These are phyloP conservation scores for Lutjanus argentimaculatus DNA, from an alignment of 2,797 vertebrate genomes.

Conservation along the genomic window DNA sequence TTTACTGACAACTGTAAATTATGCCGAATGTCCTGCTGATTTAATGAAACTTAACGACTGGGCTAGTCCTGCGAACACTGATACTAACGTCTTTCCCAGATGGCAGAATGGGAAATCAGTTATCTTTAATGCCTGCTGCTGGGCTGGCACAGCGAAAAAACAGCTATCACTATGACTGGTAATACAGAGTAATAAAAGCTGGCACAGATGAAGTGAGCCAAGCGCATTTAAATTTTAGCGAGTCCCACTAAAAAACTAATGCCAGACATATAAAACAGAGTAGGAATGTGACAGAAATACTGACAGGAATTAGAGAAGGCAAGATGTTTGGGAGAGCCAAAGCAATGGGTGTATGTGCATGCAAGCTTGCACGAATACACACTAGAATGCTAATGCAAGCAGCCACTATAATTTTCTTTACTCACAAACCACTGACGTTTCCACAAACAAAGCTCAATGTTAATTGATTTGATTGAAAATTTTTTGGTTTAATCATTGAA, in stretches of 20 bases:
- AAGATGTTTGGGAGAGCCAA: slow-evolving; percentile 29
- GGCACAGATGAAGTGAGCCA: slow-evolving; percentile 68
- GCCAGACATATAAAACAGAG: slow-evolving; percentile 69
- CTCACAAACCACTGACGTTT: slow-evolving; percentile 37
- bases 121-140: slow-evolving; percentile 59
- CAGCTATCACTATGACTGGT: slow-evolving; percentile 50
- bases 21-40: slow-evolving; percentile 58
- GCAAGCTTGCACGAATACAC: slow-evolving; percentile 19
- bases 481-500: slow-evolving; percentile 34
- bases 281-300: slow-evolving; percentile 60
- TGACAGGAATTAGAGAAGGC: slow-evolving; percentile 50
- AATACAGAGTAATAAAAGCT: slow-evolving; percentile 67
- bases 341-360: slow-evolving; percentile 10
- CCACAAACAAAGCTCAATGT: slow-evolving; percentile 43
- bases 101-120: slow-evolving; percentile 66
- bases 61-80: slow-evolving; percentile 33
- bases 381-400: slow-evolving; percentile 17
- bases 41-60: slow-evolving; percentile 59
- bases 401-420: slow-evolving; percentile 1
- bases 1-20: slow-evolving; percentile 61
- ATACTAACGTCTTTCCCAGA: slow-evolving; percentile 71
- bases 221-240: slow-evolving; percentile 63
- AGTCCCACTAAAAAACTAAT: slow-evolving; percentile 61
- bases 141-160: slow-evolving; percentile 49
- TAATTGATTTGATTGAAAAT: slow-evolving; percentile 32